phyloP scores from a whole-genome alignment of 2,113 vertebrate genomes.

The Porphyrio hochstetteri region DNA sequence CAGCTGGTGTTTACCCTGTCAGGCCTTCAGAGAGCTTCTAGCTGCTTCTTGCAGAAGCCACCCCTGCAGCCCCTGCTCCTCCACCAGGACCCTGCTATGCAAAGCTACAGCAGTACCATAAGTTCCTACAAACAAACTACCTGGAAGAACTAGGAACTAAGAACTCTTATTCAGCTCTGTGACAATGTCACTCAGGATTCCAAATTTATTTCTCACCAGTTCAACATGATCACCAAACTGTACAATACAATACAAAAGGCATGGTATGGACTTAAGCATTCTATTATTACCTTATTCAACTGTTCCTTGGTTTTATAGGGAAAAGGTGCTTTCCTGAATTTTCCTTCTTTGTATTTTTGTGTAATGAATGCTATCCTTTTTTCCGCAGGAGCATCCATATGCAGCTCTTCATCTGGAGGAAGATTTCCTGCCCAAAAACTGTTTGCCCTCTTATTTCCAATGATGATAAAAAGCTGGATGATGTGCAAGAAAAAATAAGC shows the following conservation, averaged over 20 bases:
- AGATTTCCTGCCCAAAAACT: constrained; percentile 93
- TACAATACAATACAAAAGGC: neutral
- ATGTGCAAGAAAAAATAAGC: neutral
- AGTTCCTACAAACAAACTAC: neutral
- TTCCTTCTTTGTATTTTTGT: constrained; percentile 93
- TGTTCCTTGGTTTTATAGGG: constrained; percentile 79
- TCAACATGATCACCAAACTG: neutral
- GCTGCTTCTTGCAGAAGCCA: no score
- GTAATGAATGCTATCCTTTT: constrained; percentile 86
- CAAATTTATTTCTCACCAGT: neutral
- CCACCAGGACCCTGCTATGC: no score
- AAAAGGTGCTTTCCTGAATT: constrained; percentile 81
- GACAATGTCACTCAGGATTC: neutral
- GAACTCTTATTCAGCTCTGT: neutral
- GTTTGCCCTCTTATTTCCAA: constrained; percentile 93
- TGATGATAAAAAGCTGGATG: constrained; percentile 87
- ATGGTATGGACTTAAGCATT: neutral
- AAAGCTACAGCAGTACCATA: neutral
- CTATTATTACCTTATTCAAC: constrained; percentile 86
- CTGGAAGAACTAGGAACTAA: neutral
- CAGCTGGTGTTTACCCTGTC: no score
- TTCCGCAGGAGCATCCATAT: constrained; percentile 78
- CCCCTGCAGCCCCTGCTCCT: no score
- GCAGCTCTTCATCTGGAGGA: constrained; percentile 83
- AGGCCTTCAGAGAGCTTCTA: no score